These are phyloP conservation scores for Thalpophila matura DNA, from an alignment of 2,888 invertebrate species.

Conservation along the genomic window DNA sequence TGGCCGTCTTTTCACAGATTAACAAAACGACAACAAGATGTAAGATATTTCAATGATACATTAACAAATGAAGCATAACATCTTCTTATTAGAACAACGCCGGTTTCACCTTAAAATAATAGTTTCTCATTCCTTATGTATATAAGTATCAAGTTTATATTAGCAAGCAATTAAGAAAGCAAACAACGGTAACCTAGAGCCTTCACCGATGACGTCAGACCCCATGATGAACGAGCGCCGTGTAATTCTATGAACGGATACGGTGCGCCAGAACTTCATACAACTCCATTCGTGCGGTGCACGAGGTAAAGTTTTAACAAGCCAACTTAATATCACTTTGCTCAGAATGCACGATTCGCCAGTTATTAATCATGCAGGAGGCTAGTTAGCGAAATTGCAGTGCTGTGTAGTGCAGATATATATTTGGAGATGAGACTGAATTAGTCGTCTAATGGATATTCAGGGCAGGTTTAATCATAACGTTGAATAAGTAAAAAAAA, in stretches of 20 bases:
- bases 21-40: slow-evolving; percentile 9
- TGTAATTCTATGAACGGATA: slow-evolving; percentile 80
- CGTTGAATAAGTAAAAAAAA: no score
- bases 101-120: slow-evolving; percentile 4
- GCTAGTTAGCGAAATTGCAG: slow-evolving; percentile 88
- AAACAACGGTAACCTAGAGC: slow-evolving; percentile 65
- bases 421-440: slow-evolving; percentile 61
- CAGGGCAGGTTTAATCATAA: background rate
- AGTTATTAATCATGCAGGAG: slow-evolving; percentile 89
- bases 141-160: slow-evolving; percentile 33
- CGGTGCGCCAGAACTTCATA: slow-evolving; percentile 77
- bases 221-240: slow-evolving; percentile 72
- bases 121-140: slow-evolving; percentile 10
- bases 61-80: no score
- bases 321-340: slow-evolving; percentile 91
- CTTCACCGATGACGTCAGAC: slow-evolving; percentile 68
- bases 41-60: slow-evolving; percentile 15
- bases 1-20: slow-evolving; percentile 19
- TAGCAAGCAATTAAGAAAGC: slow-evolving; percentile 69
- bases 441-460: slow-evolving; percentile 37
- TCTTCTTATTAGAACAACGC: no score
- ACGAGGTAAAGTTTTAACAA: slow-evolving; percentile 89
- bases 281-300: slow-evolving; percentile 83
- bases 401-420: slow-evolving; percentile 78
- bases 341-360: slow-evolving; percentile 87